Evolutionary conservation across 2,797 vertebrate genomes (phyloP).

Genomic region (Phyllotis vaccarum): DNA sequence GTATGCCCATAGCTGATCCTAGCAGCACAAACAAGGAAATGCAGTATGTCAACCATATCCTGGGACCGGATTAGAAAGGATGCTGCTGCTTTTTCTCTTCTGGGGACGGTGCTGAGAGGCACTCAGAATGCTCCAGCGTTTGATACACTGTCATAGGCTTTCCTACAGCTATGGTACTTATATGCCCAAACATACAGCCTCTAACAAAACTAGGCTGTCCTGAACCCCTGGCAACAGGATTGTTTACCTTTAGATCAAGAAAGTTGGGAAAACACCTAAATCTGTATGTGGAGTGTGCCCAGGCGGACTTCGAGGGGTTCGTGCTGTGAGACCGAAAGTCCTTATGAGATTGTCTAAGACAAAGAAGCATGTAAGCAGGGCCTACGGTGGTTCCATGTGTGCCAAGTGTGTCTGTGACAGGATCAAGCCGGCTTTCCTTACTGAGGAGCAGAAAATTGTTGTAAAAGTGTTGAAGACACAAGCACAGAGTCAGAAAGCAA

Average conservation of each 20-base stretch:
- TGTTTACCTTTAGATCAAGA: slow-evolving; percentile 99
- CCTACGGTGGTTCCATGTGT: slow-evolving; percentile 99
- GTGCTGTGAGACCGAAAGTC: too few species aligned
- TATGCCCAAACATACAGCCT: too few species aligned
- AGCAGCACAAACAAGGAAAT: background rate
- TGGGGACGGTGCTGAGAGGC: too few species aligned
- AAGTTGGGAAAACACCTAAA: slow-evolving; percentile 98
- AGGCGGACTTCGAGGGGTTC: too few species aligned
- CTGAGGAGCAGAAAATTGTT: slow-evolving; percentile 99
- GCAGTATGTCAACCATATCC: background rate
- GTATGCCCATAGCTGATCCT: background rate
- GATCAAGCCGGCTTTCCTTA: slow-evolving; percentile 99
- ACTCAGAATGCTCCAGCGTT: slow-evolving; percentile 96
- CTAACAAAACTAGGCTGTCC: slow-evolving; percentile 99
- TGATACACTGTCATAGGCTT: slow-evolving; percentile 99
- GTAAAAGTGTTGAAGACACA: slow-evolving; percentile 99
- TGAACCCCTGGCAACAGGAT: slow-evolving; percentile 98
- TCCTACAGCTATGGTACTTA: too few species aligned
- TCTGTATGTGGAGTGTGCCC: slow-evolving; percentile 98
- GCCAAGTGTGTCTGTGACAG: slow-evolving; percentile 99
- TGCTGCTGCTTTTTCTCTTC: slow-evolving; percentile 85
- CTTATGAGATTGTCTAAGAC: slow-evolving; percentile 99
- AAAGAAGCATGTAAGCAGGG: slow-evolving; percentile 98
- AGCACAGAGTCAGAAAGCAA: slow-evolving; percentile 99
- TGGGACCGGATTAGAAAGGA: background rate